Conservation (phyloP, 2,113 vertebrate species). For the Porphyrio hochstetteri region DNA sequence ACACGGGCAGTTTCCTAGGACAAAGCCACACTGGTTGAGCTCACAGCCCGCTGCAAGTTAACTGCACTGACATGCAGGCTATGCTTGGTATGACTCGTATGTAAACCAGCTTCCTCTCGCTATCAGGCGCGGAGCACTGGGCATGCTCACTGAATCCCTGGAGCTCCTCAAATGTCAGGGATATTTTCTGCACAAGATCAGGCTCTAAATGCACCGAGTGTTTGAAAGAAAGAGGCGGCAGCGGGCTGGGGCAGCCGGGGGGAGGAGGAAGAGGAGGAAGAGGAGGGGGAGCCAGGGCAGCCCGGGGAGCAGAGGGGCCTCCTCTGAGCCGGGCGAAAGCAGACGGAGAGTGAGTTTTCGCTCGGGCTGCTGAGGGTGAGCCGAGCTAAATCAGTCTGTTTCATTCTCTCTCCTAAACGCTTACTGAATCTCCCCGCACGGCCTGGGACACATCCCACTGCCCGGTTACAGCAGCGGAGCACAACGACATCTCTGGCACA, state of each 20-base stretch:
- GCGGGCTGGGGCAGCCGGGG: slow-evolving; percentile 30
- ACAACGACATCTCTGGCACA: neutral
- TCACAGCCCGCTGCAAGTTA: slow-evolving; percentile 93
- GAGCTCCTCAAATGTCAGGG: slow-evolving; percentile 81
- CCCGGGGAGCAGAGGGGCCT: neutral
- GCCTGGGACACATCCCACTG: neutral
- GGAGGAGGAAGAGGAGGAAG: neutral
- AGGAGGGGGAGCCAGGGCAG: neutral
- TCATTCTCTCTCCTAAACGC: neutral
- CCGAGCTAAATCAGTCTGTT: neutral
- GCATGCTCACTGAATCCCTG: slow-evolving; percentile 75
- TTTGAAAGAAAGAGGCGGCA: slow-evolving; percentile 14
- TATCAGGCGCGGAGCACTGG: neutral
- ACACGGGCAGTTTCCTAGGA: slow-evolving; percentile 48
- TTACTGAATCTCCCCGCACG: neutral
- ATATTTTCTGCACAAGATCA: slow-evolving; percentile 79
- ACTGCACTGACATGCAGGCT: slow-evolving; percentile 89
- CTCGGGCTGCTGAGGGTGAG: neutral
- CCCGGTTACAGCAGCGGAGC: neutral
- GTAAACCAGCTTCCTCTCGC: slow-evolving; percentile 69
- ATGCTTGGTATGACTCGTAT: slow-evolving; percentile 81
- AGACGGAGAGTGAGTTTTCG: no score
- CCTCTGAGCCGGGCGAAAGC: neutral
- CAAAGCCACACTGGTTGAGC: slow-evolving; percentile 79
- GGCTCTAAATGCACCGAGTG: slow-evolving; percentile 63